These are phyloP conservation scores for Chalcis sispes DNA, from an alignment of 2,888 invertebrate species.

Conservation along the genomic window DNA sequence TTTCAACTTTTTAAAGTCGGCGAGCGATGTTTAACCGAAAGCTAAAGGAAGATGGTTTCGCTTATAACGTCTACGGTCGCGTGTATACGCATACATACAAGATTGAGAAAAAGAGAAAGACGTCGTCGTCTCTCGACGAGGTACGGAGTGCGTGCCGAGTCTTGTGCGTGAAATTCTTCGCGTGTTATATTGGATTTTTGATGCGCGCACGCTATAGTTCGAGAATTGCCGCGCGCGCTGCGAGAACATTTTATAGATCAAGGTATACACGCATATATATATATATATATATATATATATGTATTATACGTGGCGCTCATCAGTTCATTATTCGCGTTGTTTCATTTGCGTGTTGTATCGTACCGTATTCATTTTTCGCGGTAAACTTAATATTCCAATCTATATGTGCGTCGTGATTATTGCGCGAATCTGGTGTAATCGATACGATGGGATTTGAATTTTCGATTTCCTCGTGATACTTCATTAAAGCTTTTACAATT, in stretches of 20 bases:
- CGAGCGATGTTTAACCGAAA: conserved; percentile 3
- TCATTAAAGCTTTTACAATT: not conserved
- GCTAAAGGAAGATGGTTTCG: too few species aligned
- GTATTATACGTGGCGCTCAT: too few species aligned
- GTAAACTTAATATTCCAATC: not conserved
- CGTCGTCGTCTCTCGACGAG: conserved; percentile 12
- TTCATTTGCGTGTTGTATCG: not conserved
- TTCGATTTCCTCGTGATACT: not conserved
- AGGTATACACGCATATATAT: not conserved
- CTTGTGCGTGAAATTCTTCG: not conserved
- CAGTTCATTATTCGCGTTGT: too few species aligned
- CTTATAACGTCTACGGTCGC: too few species aligned
- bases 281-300: too few species aligned
- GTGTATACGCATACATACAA: too few species aligned
- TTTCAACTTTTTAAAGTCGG: conserved; percentile 23
- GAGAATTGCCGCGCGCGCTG: not conserved
- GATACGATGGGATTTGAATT: not conserved
- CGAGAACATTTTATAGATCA: conserved; percentile 21
- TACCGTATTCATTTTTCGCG: conserved; percentile 7
- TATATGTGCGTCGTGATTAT: not conserved
- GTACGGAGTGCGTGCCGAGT: conserved; percentile 17
- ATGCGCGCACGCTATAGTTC: too few species aligned
- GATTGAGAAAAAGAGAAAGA: not conserved
- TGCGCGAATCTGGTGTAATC: not conserved
- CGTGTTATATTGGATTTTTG: conserved; percentile 22